Percentiles rank a stretch among this genome's conserved stretches.
These are phyloP conservation scores for Malurus elegans DNA, from an alignment of 2,113 vertebrate genomes.

Conservation along the genomic window DNA sequence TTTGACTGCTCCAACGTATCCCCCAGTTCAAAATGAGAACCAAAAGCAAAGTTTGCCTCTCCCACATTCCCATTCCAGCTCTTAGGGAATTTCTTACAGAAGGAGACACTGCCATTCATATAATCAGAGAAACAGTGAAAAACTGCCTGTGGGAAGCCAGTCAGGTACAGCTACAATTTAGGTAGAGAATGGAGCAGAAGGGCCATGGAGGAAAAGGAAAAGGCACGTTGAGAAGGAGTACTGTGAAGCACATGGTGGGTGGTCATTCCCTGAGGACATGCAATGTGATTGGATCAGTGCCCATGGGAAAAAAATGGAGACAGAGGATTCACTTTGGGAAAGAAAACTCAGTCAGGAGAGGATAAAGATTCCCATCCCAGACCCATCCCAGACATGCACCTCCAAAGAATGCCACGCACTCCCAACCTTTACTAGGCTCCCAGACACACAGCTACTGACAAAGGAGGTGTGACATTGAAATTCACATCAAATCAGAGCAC, in stretches of 20 bases:
- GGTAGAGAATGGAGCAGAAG: background rate
- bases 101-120: background rate
- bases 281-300: background rate
- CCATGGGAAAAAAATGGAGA: background rate
- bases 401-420: rapidly evolving
- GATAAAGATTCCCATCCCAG: background rate
- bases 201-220: background rate
- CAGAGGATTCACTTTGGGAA: background rate
- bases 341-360: background rate
- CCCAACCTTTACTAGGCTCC: background rate
- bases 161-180: background rate
- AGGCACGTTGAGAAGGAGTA: background rate
- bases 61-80: background rate
- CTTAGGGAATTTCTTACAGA: background rate
- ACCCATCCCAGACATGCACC: too few species aligned
- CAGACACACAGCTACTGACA: background rate
- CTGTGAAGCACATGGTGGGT: background rate
- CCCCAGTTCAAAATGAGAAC: background rate
- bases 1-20: background rate
- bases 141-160: background rate
- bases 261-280: background rate
- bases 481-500: background rate
- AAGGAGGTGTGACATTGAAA: background rate
- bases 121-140: background rate
- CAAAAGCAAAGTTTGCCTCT: background rate